Conservation (phyloP, 2,113 vertebrate species). For the Lates calcarifer region DNA sequence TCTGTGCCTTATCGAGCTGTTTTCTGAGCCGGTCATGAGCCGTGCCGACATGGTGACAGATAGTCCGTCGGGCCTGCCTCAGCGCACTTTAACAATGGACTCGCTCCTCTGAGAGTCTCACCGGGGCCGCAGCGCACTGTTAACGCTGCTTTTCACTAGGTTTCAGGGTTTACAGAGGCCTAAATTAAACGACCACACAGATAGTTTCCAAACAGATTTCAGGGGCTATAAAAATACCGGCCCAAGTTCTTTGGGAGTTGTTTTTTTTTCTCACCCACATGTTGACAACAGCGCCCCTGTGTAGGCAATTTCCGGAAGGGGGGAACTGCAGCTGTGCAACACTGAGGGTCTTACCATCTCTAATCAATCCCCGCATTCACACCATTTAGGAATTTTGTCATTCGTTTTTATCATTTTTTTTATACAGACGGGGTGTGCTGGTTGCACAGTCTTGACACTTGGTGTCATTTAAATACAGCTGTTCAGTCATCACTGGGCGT, state of each 20-base stretch:
- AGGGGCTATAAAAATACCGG: neutral
- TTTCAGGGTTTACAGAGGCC: neutral
- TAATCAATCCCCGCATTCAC: neutral
- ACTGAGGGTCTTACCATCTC: neutral
- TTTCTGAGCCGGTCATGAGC: conserved; percentile 17
- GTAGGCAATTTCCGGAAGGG: conserved; percentile 42
- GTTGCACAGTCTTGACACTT: neutral
- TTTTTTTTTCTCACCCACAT: conserved; percentile 4
- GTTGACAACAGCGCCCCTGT: conserved; percentile 62
- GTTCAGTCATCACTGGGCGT: neutral
- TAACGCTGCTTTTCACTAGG: neutral
- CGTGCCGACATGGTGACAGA: conserved; percentile 17
- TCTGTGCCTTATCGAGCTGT: conserved; percentile 5
- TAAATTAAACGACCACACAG: neutral
- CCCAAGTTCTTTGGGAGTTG: neutral
- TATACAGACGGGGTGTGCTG: neutral
- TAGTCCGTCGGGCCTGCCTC: conserved; percentile 70
- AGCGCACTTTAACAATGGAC: conserved; percentile 71
- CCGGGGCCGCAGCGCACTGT: neutral
- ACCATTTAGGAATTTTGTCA: neutral
- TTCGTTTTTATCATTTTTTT: no score
- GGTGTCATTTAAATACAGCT: neutral
- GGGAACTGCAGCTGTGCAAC: conserved; percentile 41
- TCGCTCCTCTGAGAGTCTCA: conserved; percentile 7
- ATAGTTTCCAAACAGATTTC: neutral